A percentile compares a stretch with the other conserved stretches of the same genome.
Evolutionary conservation across 2,888 invertebrate genomes (phyloP).

Genomic region (Muscina levida): DNA sequence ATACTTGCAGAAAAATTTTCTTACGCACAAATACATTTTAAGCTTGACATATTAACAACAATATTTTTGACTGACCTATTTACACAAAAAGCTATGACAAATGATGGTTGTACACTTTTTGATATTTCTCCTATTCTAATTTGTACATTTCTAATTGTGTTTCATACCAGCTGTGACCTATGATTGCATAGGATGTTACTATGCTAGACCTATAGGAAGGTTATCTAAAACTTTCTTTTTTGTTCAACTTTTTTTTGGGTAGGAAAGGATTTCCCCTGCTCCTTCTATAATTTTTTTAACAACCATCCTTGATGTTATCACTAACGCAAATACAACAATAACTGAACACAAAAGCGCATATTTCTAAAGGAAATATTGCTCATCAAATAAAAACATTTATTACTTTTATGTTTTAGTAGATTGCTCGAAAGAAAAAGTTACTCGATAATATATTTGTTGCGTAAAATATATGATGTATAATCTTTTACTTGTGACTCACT

Average conservation of each 20-base stretch:
- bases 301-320: conserved; percentile 9
- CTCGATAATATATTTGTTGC: background rate
- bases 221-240: background rate
- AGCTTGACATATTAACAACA: no score
- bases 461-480: background rate
- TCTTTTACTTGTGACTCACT: background rate
- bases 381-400: conserved; percentile 9
- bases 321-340: background rate
- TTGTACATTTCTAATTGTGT: conserved; percentile 1
- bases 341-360: background rate
- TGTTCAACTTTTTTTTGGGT: no score
- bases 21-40: no score
- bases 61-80: no score
- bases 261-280: background rate
- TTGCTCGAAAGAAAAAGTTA: background rate
- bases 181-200: background rate
- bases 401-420: background rate
- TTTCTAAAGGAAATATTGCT: background rate
- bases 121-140: background rate
- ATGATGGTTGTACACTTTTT: background rate
- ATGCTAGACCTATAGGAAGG: background rate
- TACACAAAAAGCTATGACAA: background rate
- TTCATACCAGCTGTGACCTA: conserved; percentile 23
- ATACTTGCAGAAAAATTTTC: background rate
- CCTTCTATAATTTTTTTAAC: background rate